Evolutionary conservation across 2,797 vertebrate genomes (phyloP).

Genomic region (Adrianichthys oophorus): DNA sequence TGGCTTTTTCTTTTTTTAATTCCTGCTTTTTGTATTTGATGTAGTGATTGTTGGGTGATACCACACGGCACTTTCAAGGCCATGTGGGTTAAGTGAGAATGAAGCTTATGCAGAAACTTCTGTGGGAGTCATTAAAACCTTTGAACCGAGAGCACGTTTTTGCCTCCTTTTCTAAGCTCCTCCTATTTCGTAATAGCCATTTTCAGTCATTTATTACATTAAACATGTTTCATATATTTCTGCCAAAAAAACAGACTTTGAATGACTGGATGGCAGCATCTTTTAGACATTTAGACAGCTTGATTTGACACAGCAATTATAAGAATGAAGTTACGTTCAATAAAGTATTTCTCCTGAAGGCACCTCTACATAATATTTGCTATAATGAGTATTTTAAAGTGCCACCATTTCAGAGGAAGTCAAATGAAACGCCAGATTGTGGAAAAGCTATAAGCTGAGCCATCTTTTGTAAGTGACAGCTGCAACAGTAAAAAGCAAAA

Average conservation of each 20-base stretch:
- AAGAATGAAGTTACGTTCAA: constrained; percentile 18
- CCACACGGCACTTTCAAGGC: too few species aligned
- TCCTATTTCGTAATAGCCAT: constrained; percentile 14
- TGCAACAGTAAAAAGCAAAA: constrained; percentile 13
- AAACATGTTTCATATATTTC: constrained; percentile 38
- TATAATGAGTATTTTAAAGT: constrained; percentile 14
- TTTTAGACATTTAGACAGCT: constrained; percentile 11
- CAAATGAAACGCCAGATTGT: constrained; percentile 12
- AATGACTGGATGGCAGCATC: constrained; percentile 20
- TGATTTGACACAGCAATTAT: constrained; percentile 27
- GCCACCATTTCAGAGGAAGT: constrained; percentile 10
- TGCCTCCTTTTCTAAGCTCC: constrained; percentile 10
- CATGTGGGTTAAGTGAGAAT: constrained; percentile 1
- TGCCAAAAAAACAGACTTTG: constrained; percentile 32
- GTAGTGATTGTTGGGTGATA: too few species aligned
- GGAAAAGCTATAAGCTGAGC: constrained; percentile 3
- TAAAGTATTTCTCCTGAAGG: constrained; percentile 17
- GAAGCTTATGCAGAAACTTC: constrained; percentile 10
- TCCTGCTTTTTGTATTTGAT: constrained; percentile 6
- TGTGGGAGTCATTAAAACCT: too few species aligned
- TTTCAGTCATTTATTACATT: constrained; percentile 46
- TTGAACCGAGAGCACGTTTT: background rate
- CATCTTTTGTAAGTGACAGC: constrained; percentile 21
- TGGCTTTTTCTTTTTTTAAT: background rate
- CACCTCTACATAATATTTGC: constrained; percentile 16